These are phyloP conservation scores for Riptortus pedestris DNA, from an alignment of 1,140 invertebrate genomes.

Conservation along the genomic window DNA sequence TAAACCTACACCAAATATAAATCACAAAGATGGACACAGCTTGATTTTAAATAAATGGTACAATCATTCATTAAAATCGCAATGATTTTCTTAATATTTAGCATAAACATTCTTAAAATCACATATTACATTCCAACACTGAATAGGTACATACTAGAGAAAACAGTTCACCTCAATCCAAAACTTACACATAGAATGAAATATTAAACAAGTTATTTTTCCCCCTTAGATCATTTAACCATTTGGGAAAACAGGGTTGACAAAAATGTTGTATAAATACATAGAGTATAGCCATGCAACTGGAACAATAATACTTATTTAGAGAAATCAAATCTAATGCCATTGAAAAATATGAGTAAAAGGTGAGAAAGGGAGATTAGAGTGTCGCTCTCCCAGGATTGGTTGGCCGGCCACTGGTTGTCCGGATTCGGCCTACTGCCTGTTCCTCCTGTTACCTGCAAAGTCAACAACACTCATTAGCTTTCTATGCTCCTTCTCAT, in stretches of 20 bases:
- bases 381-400: neutral
- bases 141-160: conserved; percentile 8
- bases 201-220: neutral
- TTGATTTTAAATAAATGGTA: neutral
- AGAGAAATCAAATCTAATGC: conserved; percentile 10
- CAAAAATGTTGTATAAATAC: neutral
- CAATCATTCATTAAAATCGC: neutral
- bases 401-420: neutral
- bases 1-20: conserved; percentile 15
- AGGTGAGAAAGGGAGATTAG: conserved; percentile 5
- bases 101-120: neutral
- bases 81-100: neutral
- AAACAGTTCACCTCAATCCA: conserved; percentile 1
- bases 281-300: conserved; percentile 17
- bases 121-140: conserved; percentile 6
- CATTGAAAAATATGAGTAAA: conserved; percentile 11
- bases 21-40: conserved; percentile 17
- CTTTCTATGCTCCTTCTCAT: neutral
- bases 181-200: neutral
- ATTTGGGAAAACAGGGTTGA: neutral
- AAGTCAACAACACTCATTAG: neutral
- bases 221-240: neutral
- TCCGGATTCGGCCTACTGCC: conserved; percentile 21
- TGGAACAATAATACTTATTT: conserved; percentile 14
- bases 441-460: conserved; percentile 25